These are phyloP conservation scores for Tyria jacobaeae DNA, from an alignment of 2,888 invertebrate species.

Conservation along the genomic window DNA sequence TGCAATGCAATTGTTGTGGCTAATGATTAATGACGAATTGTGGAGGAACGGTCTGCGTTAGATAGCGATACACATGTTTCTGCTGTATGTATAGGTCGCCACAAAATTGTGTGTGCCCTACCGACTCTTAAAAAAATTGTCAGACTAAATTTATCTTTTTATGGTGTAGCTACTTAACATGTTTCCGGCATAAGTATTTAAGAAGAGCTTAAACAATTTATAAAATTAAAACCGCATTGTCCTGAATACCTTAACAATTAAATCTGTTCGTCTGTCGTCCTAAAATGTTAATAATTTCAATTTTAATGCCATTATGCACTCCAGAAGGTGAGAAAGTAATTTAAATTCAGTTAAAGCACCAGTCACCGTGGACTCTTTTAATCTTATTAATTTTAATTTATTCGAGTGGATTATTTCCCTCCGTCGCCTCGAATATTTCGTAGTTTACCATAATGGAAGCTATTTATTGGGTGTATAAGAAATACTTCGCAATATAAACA, in stretches of 20 bases:
- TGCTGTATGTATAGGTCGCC: too few species aligned
- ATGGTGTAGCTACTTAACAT: not conserved
- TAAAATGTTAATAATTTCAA: conserved; percentile 63
- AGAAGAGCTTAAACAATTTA: conserved; percentile 12
- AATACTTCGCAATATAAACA: conserved; percentile 14
- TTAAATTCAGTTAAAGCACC: conserved; percentile 79
- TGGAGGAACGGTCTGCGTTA: too few species aligned
- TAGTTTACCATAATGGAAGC: conserved; percentile 38
- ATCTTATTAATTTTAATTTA: conserved; percentile 86
- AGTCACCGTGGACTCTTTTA: conserved; percentile 73
- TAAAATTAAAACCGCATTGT: conserved; percentile 6
- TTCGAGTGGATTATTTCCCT: conserved; percentile 79
- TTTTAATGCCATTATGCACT: conserved; percentile 83
- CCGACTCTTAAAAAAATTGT: not conserved
- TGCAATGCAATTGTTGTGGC: too few species aligned
- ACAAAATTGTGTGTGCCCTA: too few species aligned
- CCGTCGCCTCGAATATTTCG: conserved; percentile 69
- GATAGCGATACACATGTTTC: too few species aligned
- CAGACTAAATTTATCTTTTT: not conserved
- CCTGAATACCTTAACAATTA: conserved; percentile 45
- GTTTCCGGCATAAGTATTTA: conserved; percentile 2
- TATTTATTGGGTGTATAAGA: conserved; percentile 41
- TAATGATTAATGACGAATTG: too few species aligned
- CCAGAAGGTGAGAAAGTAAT: conserved; percentile 80
- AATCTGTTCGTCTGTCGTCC: conserved; percentile 46